Percentiles rank a stretch among this genome's conserved stretches.
Conservation (phyloP, 2,797 vertebrate genomes). For the Halcyon smyrnensis region DNA sequence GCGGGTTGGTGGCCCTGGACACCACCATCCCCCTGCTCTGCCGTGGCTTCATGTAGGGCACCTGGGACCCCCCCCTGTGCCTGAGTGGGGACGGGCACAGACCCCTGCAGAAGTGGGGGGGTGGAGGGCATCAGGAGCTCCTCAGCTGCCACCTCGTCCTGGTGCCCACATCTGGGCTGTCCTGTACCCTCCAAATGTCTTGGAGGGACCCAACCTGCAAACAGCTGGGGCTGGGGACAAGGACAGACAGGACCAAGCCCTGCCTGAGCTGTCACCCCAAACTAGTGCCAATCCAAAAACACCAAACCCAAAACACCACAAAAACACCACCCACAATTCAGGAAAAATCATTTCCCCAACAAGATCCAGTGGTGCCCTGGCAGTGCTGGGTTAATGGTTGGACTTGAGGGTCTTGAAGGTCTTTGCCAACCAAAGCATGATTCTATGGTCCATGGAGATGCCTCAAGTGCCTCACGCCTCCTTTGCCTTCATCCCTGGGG, state of each 20-base stretch:
- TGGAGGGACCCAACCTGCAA: fast-evolving
- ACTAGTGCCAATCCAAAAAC: background rate
- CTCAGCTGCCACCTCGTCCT: fast-evolving
- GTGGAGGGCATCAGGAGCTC: fast-evolving
- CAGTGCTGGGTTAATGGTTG: background rate
- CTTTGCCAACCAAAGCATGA: background rate
- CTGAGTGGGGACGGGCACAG: background rate
- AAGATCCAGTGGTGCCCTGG: background rate
- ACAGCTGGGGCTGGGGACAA: background rate
- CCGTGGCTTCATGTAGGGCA: fast-evolving
- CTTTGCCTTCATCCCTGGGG: background rate
- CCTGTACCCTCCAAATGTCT: fast-evolving
- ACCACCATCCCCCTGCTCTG: background rate
- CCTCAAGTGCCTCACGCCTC: background rate
- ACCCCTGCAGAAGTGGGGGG: background rate
- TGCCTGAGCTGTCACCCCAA: background rate
- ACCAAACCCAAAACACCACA: no score
- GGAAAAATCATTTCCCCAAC: background rate
- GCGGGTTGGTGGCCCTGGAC: fast-evolving
- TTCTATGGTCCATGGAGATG: background rate
- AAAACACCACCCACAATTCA: background rate
- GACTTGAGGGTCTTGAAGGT: background rate
- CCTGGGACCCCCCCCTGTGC: fast-evolving
- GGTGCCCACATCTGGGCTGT: background rate
- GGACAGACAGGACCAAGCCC: fast-evolving